A percentile compares a stretch with the other conserved stretches of the same genome.
Conservation (phyloP, 53 echinoderm and acorn worm species). For the Stichopus horrens region DNA sequence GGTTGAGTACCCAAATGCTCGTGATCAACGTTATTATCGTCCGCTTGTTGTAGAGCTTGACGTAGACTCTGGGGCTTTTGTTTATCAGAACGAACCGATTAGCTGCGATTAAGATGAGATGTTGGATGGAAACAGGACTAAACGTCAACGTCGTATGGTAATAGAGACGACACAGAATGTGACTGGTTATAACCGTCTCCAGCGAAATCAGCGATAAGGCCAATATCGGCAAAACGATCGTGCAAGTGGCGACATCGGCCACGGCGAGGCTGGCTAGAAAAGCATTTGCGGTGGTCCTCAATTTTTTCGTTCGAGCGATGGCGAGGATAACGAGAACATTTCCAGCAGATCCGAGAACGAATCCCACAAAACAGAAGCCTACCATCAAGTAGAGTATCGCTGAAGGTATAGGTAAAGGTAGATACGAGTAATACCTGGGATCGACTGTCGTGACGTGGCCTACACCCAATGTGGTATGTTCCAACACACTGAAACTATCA, state of each 20-base stretch:
- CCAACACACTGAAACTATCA: no score
- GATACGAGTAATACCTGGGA: not conserved
- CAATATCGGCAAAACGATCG: slow-evolving; percentile 26
- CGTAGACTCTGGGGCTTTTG: slow-evolving; percentile 1
- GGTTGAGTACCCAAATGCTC: slow-evolving; percentile 3
- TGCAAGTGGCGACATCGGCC: slow-evolving; percentile 31
- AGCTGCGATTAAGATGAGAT: slow-evolving; percentile 33
- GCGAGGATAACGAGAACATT: slow-evolving; percentile 36
- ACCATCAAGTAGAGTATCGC: not conserved
- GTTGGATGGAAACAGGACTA: slow-evolving; percentile 45
- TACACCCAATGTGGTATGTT: no score
- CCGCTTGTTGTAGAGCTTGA: slow-evolving; percentile 8
- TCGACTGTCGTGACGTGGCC: not conserved
- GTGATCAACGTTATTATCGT: slow-evolving; percentile 5
- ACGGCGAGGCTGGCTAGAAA: slow-evolving; percentile 41
- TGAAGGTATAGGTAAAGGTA: slow-evolving; percentile 6
- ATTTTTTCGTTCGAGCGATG: slow-evolving; percentile 15
- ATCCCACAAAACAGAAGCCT: not conserved
- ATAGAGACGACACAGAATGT: slow-evolving; percentile 1
- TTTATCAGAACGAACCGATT: slow-evolving; percentile 28
- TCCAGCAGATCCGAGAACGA: slow-evolving; percentile 1
- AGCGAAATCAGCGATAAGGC: slow-evolving; percentile 8
- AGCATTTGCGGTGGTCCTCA: slow-evolving; percentile 30
- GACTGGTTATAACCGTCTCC: slow-evolving; percentile 21
- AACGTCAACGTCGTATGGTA: slow-evolving; percentile 32